Evolutionary conservation across 1,140 invertebrate species (phyloP).

Genomic region (Drosophila ogumai): DNA sequence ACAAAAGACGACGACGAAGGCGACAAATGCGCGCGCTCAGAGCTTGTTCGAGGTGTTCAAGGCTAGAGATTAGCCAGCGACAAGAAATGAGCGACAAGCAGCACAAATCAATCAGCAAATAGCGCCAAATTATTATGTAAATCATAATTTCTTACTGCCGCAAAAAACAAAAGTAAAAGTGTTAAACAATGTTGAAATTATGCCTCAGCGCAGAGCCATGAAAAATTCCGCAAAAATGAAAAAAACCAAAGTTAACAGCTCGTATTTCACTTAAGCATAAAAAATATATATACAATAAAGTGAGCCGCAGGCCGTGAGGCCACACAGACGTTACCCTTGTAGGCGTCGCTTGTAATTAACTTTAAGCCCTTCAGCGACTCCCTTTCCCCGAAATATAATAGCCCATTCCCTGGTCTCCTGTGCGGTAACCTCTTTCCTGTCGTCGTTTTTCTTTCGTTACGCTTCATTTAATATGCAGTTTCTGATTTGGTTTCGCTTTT

Average conservation of each 20-base stretch:
- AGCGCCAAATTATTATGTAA: constrained; percentile 76
- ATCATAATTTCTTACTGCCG: constrained; percentile 68
- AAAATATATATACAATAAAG: constrained; percentile 6
- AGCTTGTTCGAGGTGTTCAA: constrained; percentile 42
- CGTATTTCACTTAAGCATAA: constrained; percentile 62
- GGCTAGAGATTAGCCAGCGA: constrained; percentile 42
- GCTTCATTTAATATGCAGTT: constrained; percentile 80
- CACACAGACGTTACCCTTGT: constrained; percentile 68
- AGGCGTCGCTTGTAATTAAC: constrained; percentile 78
- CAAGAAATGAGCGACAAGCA: constrained; percentile 39
- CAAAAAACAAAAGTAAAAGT: constrained; percentile 52
- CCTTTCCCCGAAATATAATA: constrained; percentile 12
- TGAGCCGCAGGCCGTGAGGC: constrained; percentile 29
- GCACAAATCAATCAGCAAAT: constrained; percentile 69
- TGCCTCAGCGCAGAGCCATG: constrained; percentile 35
- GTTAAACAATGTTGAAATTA: constrained; percentile 54
- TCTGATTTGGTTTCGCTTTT: constrained; percentile 51
- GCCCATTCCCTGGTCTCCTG: constrained; percentile 17
- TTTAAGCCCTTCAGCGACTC: constrained; percentile 54
- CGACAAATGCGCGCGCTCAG: constrained; percentile 53
- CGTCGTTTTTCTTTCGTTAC: constrained; percentile 59
- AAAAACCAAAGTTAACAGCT: constrained; percentile 42
- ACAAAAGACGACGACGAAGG: constrained; percentile 50
- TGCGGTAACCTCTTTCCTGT: constrained; percentile 49
- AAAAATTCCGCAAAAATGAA: constrained; percentile 41